These are phyloP conservation scores for Callospermophilus lateralis DNA, from an alignment of 2,113 vertebrate genomes.

Conservation along the genomic window DNA sequence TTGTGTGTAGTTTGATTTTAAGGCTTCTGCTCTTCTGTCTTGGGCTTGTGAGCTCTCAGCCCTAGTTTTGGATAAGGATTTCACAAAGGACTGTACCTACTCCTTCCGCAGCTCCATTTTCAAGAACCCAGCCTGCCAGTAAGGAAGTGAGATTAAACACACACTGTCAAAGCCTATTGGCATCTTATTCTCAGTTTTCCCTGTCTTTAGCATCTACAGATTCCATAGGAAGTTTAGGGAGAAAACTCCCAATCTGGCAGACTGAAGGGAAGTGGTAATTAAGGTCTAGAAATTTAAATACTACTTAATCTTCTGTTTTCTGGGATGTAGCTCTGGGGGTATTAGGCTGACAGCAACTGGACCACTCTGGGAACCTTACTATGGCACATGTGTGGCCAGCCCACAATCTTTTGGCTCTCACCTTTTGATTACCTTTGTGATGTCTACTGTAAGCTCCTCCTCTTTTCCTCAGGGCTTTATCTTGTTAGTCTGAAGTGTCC, in stretches of 20 bases:
- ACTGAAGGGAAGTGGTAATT: background rate
- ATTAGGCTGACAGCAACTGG: background rate
- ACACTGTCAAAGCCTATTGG: background rate
- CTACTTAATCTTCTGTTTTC: background rate
- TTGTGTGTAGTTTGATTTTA: background rate
- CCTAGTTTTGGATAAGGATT: background rate
- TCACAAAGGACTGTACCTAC: rapidly evolving
- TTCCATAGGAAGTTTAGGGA: background rate
- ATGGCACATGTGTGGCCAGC: no score
- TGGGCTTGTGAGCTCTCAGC: background rate
- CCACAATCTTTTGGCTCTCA: background rate
- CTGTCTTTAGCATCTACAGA: background rate
- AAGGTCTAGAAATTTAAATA: background rate
- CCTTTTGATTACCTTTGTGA: no score
- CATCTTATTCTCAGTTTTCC: background rate
- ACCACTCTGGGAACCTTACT: background rate
- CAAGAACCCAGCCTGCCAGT: background rate
- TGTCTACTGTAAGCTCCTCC: background rate
- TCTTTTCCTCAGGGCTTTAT: background rate
- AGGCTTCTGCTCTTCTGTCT: background rate
- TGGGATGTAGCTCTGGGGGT: background rate
- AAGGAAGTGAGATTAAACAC: background rate
- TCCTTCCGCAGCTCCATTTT: background rate
- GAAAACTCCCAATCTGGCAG: background rate
- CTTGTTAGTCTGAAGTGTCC: background rate